A percentile compares a stretch with the other conserved stretches of the same genome.
phyloP scores from a whole-genome alignment of 2,113 vertebrate genomes.

The Cynoglossus semilaevis region DNA sequence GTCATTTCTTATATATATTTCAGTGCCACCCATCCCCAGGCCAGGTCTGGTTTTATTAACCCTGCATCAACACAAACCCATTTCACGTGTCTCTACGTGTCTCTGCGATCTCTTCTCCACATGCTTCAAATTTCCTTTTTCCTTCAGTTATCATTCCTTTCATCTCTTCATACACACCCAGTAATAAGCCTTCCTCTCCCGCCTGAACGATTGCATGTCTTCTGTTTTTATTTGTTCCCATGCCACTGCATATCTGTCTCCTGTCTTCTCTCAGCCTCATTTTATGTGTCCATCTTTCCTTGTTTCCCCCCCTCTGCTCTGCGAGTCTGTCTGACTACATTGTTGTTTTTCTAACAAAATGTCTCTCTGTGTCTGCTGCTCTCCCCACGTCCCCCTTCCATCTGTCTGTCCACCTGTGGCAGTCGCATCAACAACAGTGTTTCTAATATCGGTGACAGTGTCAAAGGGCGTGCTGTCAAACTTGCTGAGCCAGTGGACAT shows the following conservation, averaged over 20 bases:
- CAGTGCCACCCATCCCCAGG: background rate
- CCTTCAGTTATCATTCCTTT: background rate
- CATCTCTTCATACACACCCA: background rate
- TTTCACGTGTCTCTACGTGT: conserved; percentile 1
- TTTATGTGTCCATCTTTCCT: background rate
- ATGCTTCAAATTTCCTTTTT: background rate
- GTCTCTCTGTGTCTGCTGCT: background rate
- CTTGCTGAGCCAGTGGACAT: conserved; percentile 79
- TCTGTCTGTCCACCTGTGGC: conserved; percentile 74
- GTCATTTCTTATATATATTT: conserved; percentile 18
- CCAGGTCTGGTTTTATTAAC: conserved; percentile 20
- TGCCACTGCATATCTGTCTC: too few species aligned
- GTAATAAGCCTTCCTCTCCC: too few species aligned
- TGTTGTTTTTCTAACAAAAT: background rate
- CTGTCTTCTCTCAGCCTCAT: background rate
- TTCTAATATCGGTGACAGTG: conserved; percentile 80
- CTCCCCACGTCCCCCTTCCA: background rate
- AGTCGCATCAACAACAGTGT: conserved; percentile 75
- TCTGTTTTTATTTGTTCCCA: too few species aligned
- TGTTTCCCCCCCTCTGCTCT: background rate
- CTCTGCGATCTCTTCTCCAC: conserved; percentile 5
- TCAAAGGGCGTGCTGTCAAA: conserved; percentile 82
- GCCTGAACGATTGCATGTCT: too few species aligned
- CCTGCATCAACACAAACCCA: conserved; percentile 3
- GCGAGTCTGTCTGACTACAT: background rate